Evolutionary conservation across 2,888 invertebrate species (phyloP).

Genomic region (Melieria picta): DNA sequence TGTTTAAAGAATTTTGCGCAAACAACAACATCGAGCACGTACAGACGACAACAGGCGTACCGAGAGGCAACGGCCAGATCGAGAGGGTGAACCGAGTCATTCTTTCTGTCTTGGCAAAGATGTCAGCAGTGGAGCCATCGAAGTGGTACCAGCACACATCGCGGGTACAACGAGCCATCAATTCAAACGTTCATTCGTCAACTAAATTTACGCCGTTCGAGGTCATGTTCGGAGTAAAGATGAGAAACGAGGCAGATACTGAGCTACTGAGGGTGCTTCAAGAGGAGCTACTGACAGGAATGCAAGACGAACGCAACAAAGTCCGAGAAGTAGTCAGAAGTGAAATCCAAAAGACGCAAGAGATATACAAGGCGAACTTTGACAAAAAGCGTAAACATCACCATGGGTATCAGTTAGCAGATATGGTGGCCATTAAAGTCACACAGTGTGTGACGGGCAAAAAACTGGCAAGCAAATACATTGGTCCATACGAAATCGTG

Average conservation of each 20-base stretch:
- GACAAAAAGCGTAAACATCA: constrained; percentile 34
- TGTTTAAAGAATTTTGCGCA: constrained; percentile 27
- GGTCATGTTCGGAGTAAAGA: constrained; percentile 34
- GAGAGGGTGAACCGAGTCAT: constrained; percentile 23
- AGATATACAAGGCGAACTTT: constrained; percentile 32
- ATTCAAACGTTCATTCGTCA: constrained; percentile 16
- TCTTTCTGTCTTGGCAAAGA: constrained; percentile 20
- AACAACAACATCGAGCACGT: constrained; percentile 30
- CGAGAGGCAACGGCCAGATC: constrained; percentile 33
- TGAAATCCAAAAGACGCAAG: constrained; percentile 28
- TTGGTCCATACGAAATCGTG: constrained; percentile 31
- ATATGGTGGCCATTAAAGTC: constrained; percentile 35
- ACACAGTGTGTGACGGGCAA: constrained; percentile 38
- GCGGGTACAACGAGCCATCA: constrained; percentile 40
- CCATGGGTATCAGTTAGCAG: constrained; percentile 27
- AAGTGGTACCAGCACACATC: constrained; percentile 40
- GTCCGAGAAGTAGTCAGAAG: constrained; percentile 23
- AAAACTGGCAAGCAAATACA: constrained; percentile 30
- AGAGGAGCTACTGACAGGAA: constrained; percentile 26
- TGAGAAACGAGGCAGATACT: constrained; percentile 13
- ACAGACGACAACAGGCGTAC: constrained; percentile 30
- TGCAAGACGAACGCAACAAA: constrained; percentile 31
- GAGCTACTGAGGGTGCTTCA: constrained; percentile 20
- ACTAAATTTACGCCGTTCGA: constrained; percentile 31
- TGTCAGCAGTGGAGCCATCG: constrained; percentile 14